Percentiles rank a stretch among this genome's conserved stretches.
These are phyloP conservation scores for Pecten maximus DNA, from an alignment of 2,888 invertebrate genomes.

Conservation along the genomic window DNA sequence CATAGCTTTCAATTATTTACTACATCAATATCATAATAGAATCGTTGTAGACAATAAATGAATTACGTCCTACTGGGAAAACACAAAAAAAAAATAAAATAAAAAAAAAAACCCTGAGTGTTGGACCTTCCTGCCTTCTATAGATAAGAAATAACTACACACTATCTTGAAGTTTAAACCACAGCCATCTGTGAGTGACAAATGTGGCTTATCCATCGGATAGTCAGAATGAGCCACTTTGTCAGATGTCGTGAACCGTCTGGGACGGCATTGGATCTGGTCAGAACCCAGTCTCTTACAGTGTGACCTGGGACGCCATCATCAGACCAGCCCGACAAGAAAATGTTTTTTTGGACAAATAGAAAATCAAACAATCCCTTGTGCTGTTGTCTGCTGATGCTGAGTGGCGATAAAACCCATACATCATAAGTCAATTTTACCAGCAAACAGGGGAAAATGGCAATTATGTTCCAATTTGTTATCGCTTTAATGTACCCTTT, in stretches of 20 bases:
- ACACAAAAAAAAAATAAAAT: no score
- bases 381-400: background rate
- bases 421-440: constrained; percentile 25
- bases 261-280: background rate
- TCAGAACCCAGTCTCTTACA: background rate
- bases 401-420: background rate
- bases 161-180: background rate
- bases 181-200: background rate
- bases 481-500: background rate
- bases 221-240: background rate
- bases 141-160: background rate
- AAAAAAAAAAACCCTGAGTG: no score
- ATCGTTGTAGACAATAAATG: no score
- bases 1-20: no score
- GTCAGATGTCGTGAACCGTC: constrained; percentile 8
- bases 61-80: no score
- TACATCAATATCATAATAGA: no score
- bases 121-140: no score
- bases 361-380: constrained; percentile 5
- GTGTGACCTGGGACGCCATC: background rate
- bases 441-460: background rate
- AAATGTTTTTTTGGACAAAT: background rate
- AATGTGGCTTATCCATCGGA: background rate
- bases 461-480: background rate
- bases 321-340: background rate